Base-by-base conservation (phyloP, 2,888 invertebrate genomes). In the Heliconius ethilla region DNA sequence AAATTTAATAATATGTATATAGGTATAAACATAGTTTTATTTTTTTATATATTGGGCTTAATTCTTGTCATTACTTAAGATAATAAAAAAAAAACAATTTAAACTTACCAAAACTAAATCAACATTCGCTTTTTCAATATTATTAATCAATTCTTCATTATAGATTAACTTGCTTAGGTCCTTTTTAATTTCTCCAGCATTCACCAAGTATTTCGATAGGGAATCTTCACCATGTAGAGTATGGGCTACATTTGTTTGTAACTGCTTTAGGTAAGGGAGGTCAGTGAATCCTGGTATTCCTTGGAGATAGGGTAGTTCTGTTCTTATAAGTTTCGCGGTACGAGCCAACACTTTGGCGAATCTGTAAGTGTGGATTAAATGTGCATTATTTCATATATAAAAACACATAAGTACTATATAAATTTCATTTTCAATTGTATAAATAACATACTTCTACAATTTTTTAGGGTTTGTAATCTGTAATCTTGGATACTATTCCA, bases 261-360 rank as follows among this genome's bases (percentile, higher is more conserved):
- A 82, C 9, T 87, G 84, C 15, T 88, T 87, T 4, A 94, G 79
- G 80, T 89, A 91, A 0, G 85, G 83, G 0, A 90, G 80, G 0
- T 88, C 83, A 25, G 81, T 88, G 75, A 94, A 84, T 0, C 93
- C 93, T 0, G 87, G 86, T 0, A 94, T 84, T 73, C 92, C 90
- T 69, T 90, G 89, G 0, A 94, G 80, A 78, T 94, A 90, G 0
- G 92, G 92, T 1, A 92, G 73, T 66, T 91, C 88, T 0, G 92
- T 88, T 77, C 89, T 84, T 2, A 94, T 79, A 0, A 94, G 82
- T 66, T 86, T 88, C 0, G 87, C 79, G 0, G 90, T 89, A 45
- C 87, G 85, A 0, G 91, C 84, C 15, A 92, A 73, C 2, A 93
- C 89, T 82, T 87, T 87, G 0, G 87, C 79, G 33, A 91, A 87